Evolutionary conservation across 1,140 invertebrate genomes (phyloP), one percentile per base, ranked within the genome.

Genomic region (Danaus plexippus): DNA sequence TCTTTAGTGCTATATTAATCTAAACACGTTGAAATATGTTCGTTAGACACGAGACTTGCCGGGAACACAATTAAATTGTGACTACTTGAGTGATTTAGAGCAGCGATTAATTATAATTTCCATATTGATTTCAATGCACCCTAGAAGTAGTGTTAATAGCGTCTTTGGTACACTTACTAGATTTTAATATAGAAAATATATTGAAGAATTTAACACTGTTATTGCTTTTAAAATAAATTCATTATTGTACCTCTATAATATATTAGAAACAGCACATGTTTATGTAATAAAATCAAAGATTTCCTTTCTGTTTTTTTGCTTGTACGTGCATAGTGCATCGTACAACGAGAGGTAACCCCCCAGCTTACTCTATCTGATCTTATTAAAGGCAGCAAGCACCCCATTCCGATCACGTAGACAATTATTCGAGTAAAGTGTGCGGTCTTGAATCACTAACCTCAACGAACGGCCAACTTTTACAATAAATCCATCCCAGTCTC

Each of bases 361-460:
- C 47, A 60, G 48, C 47, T 64, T 4, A 6, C 62, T 69, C 61
- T 66, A 69, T 72, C 60, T 66, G 61, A 65, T 73, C 63, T 73
- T 70, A 73, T 79, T 83, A 80, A 81, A 79, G 63, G 58, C 67
- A 74, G 64, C 64, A 66, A 61, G 74, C 69, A 63, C 69, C 66
- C 64, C 67, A 85, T 86, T 85, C 80, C 69, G 75, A 80, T 79
- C 83, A 86, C 83, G 83, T 86, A 86, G 75, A 86, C 80, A 86
- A 86, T 86, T 85, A 85, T 85, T 82, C 77, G 75, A 75, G 78
- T 83, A 80, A 82, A 84, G 80, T 76, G 79, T 78, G 79, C 82
- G 71, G 73, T 75, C 74, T 77, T 81, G 79, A 86, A 82, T 86
- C 82, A 84, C 80, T 86, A 81, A 80, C 75, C 77, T 80, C 73